Evolutionary conservation across 2,797 vertebrate genomes (phyloP).

Genomic region (Manis pentadactyla): DNA sequence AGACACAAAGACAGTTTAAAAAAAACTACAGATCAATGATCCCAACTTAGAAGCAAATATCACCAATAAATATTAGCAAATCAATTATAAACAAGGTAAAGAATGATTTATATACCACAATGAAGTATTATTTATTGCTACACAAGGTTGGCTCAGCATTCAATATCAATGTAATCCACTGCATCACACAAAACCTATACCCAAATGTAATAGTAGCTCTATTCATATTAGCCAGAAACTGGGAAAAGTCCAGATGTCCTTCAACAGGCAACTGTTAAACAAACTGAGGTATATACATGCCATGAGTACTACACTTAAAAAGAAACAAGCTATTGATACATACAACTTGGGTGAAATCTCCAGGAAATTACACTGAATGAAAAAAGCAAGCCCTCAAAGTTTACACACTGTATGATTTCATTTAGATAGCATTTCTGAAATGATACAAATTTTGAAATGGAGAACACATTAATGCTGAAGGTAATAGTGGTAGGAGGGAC

Average conservation of each 20-base stretch:
- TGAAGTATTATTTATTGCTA: background rate
- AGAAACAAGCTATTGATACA: background rate
- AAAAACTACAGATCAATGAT: background rate
- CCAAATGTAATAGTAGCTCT: background rate
- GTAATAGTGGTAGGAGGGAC: background rate
- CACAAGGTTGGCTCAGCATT: background rate
- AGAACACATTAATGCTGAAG: background rate
- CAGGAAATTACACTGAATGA: background rate
- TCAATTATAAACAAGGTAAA: background rate
- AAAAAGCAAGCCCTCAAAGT: background rate
- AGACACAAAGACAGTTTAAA: background rate
- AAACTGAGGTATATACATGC: background rate
- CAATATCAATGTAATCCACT: background rate
- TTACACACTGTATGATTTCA: background rate
- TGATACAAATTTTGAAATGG: background rate
- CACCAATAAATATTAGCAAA: background rate
- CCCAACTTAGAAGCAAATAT: background rate
- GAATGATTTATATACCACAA: background rate
- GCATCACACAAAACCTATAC: background rate
- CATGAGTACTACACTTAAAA: background rate
- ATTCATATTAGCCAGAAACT: background rate
- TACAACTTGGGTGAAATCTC: background rate
- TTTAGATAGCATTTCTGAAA: background rate
- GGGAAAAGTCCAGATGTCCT: background rate
- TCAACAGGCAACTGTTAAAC: background rate